Conservation (phyloP, 2,888 invertebrate species). For the Chrysolina haemoptera region DNA sequence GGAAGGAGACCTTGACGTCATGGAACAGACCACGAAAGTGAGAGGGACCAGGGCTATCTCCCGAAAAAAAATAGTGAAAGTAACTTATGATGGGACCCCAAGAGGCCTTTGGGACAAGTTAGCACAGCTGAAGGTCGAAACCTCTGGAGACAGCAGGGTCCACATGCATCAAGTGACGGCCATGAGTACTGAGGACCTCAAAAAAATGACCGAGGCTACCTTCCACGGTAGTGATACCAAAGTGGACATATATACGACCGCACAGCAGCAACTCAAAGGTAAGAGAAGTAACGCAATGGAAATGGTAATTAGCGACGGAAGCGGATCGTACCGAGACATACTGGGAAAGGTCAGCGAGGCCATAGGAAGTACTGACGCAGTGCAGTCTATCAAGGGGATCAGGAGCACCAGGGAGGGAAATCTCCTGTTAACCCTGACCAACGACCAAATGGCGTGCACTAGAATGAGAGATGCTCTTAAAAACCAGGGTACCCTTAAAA, state of each 20-base stretch:
- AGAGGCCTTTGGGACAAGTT: not conserved
- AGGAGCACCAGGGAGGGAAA: not conserved
- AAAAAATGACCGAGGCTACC: not conserved
- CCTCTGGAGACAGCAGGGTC: not conserved
- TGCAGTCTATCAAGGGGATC: not conserved
- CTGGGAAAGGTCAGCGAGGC: not conserved
- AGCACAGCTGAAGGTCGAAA: not conserved
- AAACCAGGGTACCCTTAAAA: not conserved
- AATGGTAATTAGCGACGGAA: not conserved
- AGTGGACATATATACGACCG: slow-evolving; percentile 4
- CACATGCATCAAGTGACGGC: not conserved
- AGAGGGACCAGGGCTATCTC: not conserved
- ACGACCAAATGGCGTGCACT: not conserved
- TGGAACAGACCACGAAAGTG: slow-evolving; percentile 33
- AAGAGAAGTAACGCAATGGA: not conserved
- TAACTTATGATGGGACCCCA: not conserved
- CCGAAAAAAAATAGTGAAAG: slow-evolving; percentile 31
- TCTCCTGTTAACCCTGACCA: not conserved
- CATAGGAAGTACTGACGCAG: not conserved
- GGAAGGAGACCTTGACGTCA: slow-evolving; percentile 20
- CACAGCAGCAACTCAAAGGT: not conserved
- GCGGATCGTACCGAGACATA: not conserved
- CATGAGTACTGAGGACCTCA: not conserved
- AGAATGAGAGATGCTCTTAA: not conserved
- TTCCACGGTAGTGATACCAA: not conserved